Percentiles rank a stretch among this genome's conserved stretches.
These are phyloP conservation scores for Globodera rostochiensis DNA, from an alignment of 1,140 invertebrate species.

Conservation along the genomic window DNA sequence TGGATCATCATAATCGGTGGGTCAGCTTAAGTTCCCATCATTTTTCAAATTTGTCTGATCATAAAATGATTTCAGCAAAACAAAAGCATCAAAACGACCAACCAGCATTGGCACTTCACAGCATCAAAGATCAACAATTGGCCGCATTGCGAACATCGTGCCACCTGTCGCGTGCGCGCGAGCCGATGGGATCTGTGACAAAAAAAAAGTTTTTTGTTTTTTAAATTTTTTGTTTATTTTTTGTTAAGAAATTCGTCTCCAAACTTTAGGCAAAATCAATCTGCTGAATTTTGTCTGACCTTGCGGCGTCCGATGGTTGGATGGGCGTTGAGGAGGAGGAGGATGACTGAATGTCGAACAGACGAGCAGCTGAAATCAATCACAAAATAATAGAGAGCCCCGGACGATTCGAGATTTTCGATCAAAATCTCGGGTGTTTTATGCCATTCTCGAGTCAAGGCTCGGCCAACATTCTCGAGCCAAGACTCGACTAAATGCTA, in stretches of 20 bases:
- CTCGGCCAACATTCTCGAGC: too few species aligned
- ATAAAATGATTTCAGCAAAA: too few species aligned
- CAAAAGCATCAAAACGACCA: neutral
- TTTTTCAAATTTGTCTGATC: too few species aligned
- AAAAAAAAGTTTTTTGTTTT: constrained; percentile 21
- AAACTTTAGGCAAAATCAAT: neutral
- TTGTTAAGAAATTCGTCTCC: neutral
- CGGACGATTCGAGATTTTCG: too few species aligned
- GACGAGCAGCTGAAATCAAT: constrained; percentile 37
- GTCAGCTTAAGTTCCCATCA: too few species aligned
- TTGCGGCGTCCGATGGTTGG: constrained; percentile 56
- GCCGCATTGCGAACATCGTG: constrained; percentile 58
- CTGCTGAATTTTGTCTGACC: constrained; percentile 17
- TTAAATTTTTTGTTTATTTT: constrained; percentile 2
- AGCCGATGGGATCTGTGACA: constrained; percentile 46
- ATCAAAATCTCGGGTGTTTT: too few species aligned
- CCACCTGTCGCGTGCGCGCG: constrained; percentile 55
- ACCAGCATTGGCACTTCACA: constrained; percentile 57
- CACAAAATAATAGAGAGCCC: too few species aligned
- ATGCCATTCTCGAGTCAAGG: too few species aligned
- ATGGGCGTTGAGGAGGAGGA: constrained; percentile 25
- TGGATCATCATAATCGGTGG: too few species aligned
- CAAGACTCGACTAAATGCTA: too few species aligned
- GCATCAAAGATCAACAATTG: constrained; percentile 58
- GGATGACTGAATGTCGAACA: constrained; percentile 43